Evolutionary conservation across 2,113 vertebrate genomes (phyloP), one percentile per base, ranked within the genome.

Genomic region (Eupsittula cactorum): DNA sequence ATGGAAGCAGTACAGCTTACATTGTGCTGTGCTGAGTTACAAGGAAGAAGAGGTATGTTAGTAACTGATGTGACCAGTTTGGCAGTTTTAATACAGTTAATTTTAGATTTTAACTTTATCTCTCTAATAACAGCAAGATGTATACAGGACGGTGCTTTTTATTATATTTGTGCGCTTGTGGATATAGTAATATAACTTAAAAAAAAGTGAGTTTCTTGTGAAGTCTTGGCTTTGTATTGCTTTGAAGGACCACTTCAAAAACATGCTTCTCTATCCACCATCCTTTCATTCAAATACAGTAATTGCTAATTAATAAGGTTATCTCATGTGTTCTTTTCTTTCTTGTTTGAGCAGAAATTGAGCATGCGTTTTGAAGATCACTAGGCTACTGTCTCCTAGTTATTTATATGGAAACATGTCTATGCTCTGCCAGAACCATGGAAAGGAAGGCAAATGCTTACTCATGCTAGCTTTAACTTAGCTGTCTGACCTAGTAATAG

Each of bases 1-100:
- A 9, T 6, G 33, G 27, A 16, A 41, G 14, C 6, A 7, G 3
- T 2, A 12, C 7, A 8, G 11, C 7, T 21, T 74, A 6, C 1
- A 1, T 9, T n/a, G 0, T 3, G 13, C 52, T 55, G 24, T 1
- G 7, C 10, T 67, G 24, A 6, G 23, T 7, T 23, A 4, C 4
- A 12, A 44, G 44, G 15, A 41, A 4, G 3, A 42, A 7, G 7
- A 29, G 82, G 27, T 76, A 5, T 29, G 46, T 16, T 16, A 19
- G 6, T 5, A 2, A n/a, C 47, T 73, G 23, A 20, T 27, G 5
- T 8, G 41, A 60, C 9, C 31, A 18, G 16, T n/a, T 28, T 27
- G 74, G 10, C 1, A 24, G 2, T 55, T 78, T 65, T 25, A 12
- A 19, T 69, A n/a, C 67, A 10, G 2, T 11, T 74, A 29, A 6